Conservation (phyloP, 37 sponge, comb jelly and placozoan species). For the Petrosia ficiformis region DNA sequence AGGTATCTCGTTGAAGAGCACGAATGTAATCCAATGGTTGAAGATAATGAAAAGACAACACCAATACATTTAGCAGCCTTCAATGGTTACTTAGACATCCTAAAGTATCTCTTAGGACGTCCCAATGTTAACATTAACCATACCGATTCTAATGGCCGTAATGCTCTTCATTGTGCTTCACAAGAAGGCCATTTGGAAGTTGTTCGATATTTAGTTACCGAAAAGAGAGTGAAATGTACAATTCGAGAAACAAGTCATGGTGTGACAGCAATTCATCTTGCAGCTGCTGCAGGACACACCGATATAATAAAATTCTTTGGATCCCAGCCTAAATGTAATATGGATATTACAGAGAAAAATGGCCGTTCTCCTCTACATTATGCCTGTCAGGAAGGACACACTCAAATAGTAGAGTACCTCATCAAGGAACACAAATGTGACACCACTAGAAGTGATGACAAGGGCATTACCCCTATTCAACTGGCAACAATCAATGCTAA, state of each 20-base stretch:
- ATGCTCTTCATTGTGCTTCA: constrained; percentile 60
- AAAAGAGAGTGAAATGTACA: neutral
- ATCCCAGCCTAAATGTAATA: constrained; percentile 3
- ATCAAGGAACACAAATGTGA: constrained; percentile 10
- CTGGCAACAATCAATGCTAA: constrained; percentile 52
- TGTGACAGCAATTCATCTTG: constrained; percentile 38
- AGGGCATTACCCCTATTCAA: constrained; percentile 46
- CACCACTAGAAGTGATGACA: constrained; percentile 4
- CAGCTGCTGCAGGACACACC: constrained; percentile 34
- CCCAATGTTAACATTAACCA: constrained; percentile 12
- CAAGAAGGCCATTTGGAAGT: constrained; percentile 69
- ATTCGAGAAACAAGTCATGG: constrained; percentile 7
- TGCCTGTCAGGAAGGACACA: constrained; percentile 63
- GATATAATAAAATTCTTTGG: constrained; percentile 28
- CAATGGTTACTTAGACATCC: constrained; percentile 22
- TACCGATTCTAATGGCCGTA: constrained; percentile 24
- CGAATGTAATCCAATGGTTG: constrained; percentile 9
- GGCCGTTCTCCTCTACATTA: constrained; percentile 62
- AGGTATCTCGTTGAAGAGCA: constrained; percentile 38
- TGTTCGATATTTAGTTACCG: constrained; percentile 37
- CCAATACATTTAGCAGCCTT: constrained; percentile 42
- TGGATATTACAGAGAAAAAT: constrained; percentile 42
- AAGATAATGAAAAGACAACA: constrained; percentile 16
- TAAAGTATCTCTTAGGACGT: constrained; percentile 25
- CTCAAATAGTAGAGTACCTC: constrained; percentile 47